Base-by-base conservation (phyloP, 2,797 vertebrate genomes). In the Podarcis lilfordi region DNA sequence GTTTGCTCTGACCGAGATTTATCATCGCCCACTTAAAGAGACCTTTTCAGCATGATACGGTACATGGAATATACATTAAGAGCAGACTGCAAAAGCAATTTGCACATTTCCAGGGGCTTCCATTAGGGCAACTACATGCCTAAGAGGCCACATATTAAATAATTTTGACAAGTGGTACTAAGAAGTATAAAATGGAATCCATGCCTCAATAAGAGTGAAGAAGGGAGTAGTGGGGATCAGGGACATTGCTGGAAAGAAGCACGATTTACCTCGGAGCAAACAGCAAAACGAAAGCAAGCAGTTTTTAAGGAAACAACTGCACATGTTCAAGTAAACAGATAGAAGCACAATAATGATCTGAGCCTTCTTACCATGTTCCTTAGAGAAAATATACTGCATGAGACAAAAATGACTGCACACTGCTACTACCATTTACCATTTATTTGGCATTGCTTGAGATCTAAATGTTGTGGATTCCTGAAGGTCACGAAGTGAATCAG, bases 191-290 rank as follows among this genome's bases (percentile, higher is more conserved):
- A 84, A 93, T 71, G 66, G 37, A 90, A 13, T 2, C 32, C 43
- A 68, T 6, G 0, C 0, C 71, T 81, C 85, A 85, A 32, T 8
- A 90, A 89, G 85, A 82, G 74, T 17, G n/a, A 87, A 82, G 68
- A 27, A 64, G 45, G 40, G 25, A 89, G 40, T 0, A 0, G n/a
- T 23, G 11, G 35, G 77, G 85, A 93, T 1, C 23, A 72, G 43
- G 74, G 85, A 72, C 82, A 85, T 0, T 0, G 19, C 35, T 0
- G 0, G 40, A 35, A 80, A 80, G 76, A 64, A 78, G 21, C 32
- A 78, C 21, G 64, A 84, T 50, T 55, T 40, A 23, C 27, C 45
- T 43, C 37, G 32, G 66, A 61, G n/a, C 27, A 85, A 80, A 72
- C 68, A 32, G 45, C 64, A 78, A 79, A 45, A 68, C 15, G 17